phyloP scores from a whole-genome alignment of 2,888 invertebrate species.

The Limnephilus auricula region DNA sequence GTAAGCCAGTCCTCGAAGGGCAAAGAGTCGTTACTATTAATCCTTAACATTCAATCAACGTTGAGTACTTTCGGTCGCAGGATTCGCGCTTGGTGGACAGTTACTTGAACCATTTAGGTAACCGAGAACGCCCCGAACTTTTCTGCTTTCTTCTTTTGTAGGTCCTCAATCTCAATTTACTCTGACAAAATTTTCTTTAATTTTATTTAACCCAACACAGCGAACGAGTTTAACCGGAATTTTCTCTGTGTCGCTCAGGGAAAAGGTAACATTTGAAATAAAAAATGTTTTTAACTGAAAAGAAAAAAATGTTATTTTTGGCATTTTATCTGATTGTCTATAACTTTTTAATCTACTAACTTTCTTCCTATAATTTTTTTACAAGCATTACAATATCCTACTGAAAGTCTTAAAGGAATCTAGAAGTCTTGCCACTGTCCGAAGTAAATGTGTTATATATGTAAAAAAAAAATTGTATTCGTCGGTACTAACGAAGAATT shows the following conservation, averaged over 20 bases:
- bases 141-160: background rate
- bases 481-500: too few species aligned
- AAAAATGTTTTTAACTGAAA: background rate
- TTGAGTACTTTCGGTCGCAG: background rate
- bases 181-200: background rate
- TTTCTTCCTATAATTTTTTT: too few species aligned
- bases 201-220: background rate
- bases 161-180: background rate
- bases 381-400: too few species aligned
- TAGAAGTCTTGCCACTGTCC: too few species aligned
- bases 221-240: background rate
- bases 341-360: too few species aligned
- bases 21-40: slow-evolving; percentile 2
- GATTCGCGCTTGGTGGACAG: background rate
- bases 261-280: background rate
- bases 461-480: too few species aligned
- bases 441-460: too few species aligned
- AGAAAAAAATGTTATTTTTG: background rate
- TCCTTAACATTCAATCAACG: slow-evolving; percentile 2
- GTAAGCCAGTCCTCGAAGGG: background rate
- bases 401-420: too few species aligned
- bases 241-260: background rate
- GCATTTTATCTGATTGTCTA: background rate
- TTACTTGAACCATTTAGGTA: background rate
- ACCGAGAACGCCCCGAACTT: background rate